A percentile compares a stretch with the other conserved stretches of the same genome.
These are phyloP conservation scores for Temnothorax longispinosus DNA, from an alignment of 1,140 invertebrate species.

Conservation along the genomic window DNA sequence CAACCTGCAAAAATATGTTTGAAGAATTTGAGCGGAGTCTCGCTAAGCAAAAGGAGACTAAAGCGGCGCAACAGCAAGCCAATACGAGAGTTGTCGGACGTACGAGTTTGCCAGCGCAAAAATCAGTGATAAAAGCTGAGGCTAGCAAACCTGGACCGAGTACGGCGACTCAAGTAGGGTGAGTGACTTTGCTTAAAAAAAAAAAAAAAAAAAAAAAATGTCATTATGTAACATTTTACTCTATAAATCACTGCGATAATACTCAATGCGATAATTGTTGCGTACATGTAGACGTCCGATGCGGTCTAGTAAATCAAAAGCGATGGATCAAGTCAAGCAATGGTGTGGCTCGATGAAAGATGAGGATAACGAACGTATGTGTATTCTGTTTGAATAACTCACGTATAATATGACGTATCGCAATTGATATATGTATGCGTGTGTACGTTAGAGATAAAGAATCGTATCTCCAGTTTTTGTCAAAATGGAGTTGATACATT, in stretches of 20 bases:
- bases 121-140: constrained; percentile 79
- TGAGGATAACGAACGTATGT: constrained; percentile 84
- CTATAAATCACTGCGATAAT: background rate
- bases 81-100: constrained; percentile 75
- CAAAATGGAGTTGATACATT: too few relatives aligned
- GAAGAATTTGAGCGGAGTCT: constrained; percentile 93
- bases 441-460: too few relatives aligned
- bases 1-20: constrained; percentile 90
- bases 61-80: constrained; percentile 86
- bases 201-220: too few relatives aligned
- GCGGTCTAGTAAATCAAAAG: constrained; percentile 92
- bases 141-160: constrained; percentile 83
- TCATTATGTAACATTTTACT: background rate
- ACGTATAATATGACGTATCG: background rate
- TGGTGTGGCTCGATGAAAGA: constrained; percentile 91
- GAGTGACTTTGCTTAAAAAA: constrained; percentile 34
- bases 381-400: constrained; percentile 41
- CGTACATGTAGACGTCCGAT: constrained; percentile 87
- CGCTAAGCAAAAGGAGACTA: constrained; percentile 90
- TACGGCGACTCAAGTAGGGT: constrained; percentile 81
- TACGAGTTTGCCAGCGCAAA: constrained; percentile 77
- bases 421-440: background rate
- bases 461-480: too few relatives aligned
- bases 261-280: constrained; percentile 29
- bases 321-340: constrained; percentile 93